Evolutionary conservation across 2,888 invertebrate species (phyloP), one percentile per base, ranked within the genome.

Genomic region (Folsomia candida): DNA sequence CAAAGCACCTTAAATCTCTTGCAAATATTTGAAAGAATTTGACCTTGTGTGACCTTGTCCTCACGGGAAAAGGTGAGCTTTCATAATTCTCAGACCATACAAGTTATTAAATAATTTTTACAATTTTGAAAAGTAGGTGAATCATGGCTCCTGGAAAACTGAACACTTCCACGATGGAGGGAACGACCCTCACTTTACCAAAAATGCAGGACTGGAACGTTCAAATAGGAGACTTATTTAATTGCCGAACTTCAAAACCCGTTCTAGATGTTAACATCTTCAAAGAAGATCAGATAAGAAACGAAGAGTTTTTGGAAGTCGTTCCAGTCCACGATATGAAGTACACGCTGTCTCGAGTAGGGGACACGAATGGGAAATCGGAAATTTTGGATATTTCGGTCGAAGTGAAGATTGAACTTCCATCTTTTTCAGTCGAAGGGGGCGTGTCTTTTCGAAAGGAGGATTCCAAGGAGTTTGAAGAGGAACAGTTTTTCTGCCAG

Each of bases 401-500:
- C 27, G 65, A 65, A 27, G 20, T 65, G 1, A 54, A 51, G 4
- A 1, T 65, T 9, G 65, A 65, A 54, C 11, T 65, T 6, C n/a
- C 26, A 2, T n/a, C 24, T 3, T 51, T 57, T n/a, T n/a, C n/a
- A 3, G 54, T 65, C 3, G 47, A 24, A n/a, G 65, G 65, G 18
- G 24, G 14, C 2, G 54, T 27, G n/a, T 27, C 25, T 54, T 65
- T 65, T 27, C 9, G 20, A 6, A 65, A 65, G n/a, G 54, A 65
- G 22, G 28, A 65, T 18, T 18, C 27, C 2, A 25, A 25, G 3
- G 18, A n/a, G 25, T 57, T 54, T 28, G 26, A 25, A 2, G 57
- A 65, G 27, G 65, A 65, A 25, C 54, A 65, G 20, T 27, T 65
- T n/a, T n/a, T 65, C 2, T 65, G 65, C 28, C 14, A 54, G 22